Percentiles rank a stretch among this genome's conserved stretches.
phyloP scores from a whole-genome alignment of 2,888 invertebrate species.

The Eurytoma adleriae region DNA sequence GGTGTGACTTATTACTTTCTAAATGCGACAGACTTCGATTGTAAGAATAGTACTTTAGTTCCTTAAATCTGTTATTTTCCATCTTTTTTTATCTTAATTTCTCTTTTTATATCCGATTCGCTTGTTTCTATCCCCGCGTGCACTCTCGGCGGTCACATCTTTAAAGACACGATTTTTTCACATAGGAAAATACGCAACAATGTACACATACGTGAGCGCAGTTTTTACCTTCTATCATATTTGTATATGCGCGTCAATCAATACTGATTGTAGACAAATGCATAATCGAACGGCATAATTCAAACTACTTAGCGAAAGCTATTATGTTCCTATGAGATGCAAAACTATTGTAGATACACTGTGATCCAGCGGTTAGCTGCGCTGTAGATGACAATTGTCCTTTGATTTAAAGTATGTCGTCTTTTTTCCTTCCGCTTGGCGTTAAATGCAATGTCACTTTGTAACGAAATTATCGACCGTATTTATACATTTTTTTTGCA shows the following conservation, averaged over 20 bases:
- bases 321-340: slow-evolving; percentile 56
- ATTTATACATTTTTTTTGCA: too few relatives aligned
- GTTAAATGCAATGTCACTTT: not conserved
- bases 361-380: slow-evolving; percentile 31
- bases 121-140: slow-evolving; percentile 17
- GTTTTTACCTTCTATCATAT: slow-evolving; percentile 34
- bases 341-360: slow-evolving; percentile 52
- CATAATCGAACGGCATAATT: slow-evolving; percentile 57
- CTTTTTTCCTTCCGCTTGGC: slow-evolving; percentile 19
- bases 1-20: slow-evolving; percentile 71
- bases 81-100: too few relatives aligned
- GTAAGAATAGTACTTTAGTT: slow-evolving; percentile 54
- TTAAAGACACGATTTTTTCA: slow-evolving; percentile 30
- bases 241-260: slow-evolving; percentile 42
- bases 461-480: too few relatives aligned
- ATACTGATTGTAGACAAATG: slow-evolving; percentile 46
- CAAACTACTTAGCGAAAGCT: slow-evolving; percentile 48
- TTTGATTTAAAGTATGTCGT: slow-evolving; percentile 9
- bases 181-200: not conserved
- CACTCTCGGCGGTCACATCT: slow-evolving; percentile 34
- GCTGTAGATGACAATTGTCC: slow-evolving; percentile 20
- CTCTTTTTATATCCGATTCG: slow-evolving; percentile 1
- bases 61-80: slow-evolving; percentile 31
- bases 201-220: not conserved
- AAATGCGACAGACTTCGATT: slow-evolving; percentile 49